Conservation (phyloP, 2,113 vertebrate genomes). For the Cyanoderma ruficeps region DNA sequence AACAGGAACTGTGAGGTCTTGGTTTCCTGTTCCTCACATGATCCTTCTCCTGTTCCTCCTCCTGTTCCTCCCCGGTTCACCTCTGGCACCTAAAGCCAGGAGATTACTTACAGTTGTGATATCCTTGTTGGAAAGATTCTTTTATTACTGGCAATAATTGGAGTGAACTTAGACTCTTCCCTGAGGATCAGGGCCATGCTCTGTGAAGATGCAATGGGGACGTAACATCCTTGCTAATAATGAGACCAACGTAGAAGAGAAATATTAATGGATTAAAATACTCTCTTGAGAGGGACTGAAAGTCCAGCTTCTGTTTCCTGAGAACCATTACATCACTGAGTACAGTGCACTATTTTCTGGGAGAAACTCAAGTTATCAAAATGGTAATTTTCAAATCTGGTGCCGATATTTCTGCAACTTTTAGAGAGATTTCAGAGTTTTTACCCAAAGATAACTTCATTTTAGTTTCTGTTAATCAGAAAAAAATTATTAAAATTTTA, state of each 20-base stretch:
- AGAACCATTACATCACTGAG: not conserved
- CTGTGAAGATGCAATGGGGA: not conserved
- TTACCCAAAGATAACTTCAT: not conserved
- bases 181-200: not conserved
- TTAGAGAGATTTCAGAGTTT: not conserved
- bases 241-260: not conserved
- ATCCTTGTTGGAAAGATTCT: not conserved
- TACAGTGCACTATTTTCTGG: not conserved
- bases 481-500: not conserved
- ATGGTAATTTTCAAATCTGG: not conserved
- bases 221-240: rapidly evolving
- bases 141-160: not conserved
- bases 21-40: not conserved
- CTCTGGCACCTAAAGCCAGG: not conserved
- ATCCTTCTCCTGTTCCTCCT: not conserved
- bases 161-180: not conserved
- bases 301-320: not conserved
- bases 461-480: not conserved
- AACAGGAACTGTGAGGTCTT: not conserved
- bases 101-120: not conserved
- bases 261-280: not conserved
- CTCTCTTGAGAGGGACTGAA: not conserved
- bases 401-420: not conserved
- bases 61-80: not conserved
- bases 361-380: not conserved